Evolutionary conservation across 2,113 vertebrate genomes (phyloP).

Genomic region (Glaucidium brasilianum): DNA sequence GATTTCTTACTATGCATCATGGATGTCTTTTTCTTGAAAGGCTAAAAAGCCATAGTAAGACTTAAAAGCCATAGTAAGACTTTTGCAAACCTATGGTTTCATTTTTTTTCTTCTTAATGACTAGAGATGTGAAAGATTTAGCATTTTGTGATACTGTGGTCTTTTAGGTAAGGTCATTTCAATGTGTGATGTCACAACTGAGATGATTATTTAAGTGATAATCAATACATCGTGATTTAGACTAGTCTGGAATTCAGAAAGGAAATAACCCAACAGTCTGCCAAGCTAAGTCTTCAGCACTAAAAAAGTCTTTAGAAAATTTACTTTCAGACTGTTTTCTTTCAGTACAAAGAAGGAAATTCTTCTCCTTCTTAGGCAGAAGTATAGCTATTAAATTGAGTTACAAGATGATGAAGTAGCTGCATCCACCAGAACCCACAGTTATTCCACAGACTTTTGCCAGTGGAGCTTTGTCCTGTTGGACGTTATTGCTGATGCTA

Average conservation of each 20-base stretch:
- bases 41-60: neutral
- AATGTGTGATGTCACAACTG: neutral
- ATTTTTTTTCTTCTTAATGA: neutral
- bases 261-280: neutral
- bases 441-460: neutral
- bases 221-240: neutral
- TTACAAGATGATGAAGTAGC: neutral
- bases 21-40: neutral
- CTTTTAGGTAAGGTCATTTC: neutral
- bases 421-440: neutral
- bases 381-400: neutral
- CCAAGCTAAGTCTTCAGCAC: neutral
- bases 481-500: neutral
- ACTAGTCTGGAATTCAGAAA: neutral
- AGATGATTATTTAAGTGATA: neutral
- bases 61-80: neutral
- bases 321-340: neutral
- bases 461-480: neutral
- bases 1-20: neutral
- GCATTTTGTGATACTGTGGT: neutral
- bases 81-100: neutral
- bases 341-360: neutral
- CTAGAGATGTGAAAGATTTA: neutral
- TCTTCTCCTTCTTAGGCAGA: neutral
- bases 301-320: neutral